Conservation (phyloP, 35 echinoderm and acorn worm genomes). For the Apostichopus japonicus region DNA sequence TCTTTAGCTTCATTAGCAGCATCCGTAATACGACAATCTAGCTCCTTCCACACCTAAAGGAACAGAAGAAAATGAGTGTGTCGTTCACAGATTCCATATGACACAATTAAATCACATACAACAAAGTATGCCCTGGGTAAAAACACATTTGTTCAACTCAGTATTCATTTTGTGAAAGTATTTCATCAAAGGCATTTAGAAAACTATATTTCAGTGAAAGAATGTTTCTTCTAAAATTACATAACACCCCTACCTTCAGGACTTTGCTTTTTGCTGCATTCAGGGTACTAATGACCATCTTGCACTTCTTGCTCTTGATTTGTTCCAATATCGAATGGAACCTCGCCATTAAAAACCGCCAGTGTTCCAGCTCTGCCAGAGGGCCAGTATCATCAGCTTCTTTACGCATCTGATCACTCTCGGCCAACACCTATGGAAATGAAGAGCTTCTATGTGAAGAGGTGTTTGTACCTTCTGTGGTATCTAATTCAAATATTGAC, state of each 20-base stretch:
- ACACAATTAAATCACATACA: too few species aligned
- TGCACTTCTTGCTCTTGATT: constrained; percentile 97
- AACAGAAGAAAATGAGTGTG: too few species aligned
- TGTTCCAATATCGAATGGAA: constrained; percentile 97
- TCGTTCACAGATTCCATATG: too few species aligned
- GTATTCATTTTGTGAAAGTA: too few species aligned
- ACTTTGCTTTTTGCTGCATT: constrained; percentile 97
- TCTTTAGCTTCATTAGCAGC: constrained; percentile 97
- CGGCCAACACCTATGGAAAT: constrained; percentile 80
- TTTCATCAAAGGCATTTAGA: too few species aligned
- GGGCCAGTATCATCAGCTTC: constrained; percentile 98
- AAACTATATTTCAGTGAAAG: neutral
- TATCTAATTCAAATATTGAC: too few species aligned
- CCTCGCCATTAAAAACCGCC: constrained; percentile 84
- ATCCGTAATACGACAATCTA: constrained; percentile 98
- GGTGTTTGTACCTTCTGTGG: too few species aligned
- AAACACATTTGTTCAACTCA: too few species aligned
- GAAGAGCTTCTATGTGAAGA: too few species aligned
- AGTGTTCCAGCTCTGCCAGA: constrained; percentile 97
- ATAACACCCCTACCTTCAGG: constrained; percentile 71
- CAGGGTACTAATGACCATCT: constrained; percentile 91
- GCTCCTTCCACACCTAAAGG: constrained; percentile 87
- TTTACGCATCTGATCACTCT: constrained; percentile 99
- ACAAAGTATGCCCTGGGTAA: too few species aligned
- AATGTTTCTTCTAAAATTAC: neutral